These are phyloP conservation scores for Platycheirus rosarum DNA, from an alignment of 2,888 invertebrate species.

Conservation along the genomic window DNA sequence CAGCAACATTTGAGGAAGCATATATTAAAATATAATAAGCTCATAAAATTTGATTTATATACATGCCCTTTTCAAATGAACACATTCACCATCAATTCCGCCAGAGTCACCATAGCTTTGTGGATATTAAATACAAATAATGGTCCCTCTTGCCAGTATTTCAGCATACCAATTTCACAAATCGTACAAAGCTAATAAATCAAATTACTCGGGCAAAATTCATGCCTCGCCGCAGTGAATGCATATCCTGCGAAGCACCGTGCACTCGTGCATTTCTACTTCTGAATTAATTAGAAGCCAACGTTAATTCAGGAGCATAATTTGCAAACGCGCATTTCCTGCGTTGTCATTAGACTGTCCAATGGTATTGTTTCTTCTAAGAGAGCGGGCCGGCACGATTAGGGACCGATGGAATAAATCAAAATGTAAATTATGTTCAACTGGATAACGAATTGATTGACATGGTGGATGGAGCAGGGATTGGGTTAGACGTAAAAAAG, in stretches of 20 bases:
- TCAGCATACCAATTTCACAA: background rate
- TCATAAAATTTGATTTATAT: constrained; percentile 5
- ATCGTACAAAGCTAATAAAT: too few species aligned
- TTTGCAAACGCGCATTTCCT: background rate
- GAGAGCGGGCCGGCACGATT: too few species aligned
- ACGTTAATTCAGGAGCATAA: background rate
- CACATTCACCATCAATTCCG: background rate
- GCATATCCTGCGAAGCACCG: too few species aligned
- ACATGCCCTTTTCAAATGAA: background rate
- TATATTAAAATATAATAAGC: too few species aligned
- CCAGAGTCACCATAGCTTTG: background rate
- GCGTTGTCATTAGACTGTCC: background rate
- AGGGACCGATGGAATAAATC: too few species aligned
- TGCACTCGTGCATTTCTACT: too few species aligned
- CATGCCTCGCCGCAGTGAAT: too few species aligned
- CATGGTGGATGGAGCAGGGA: constrained; percentile 4
- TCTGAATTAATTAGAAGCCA: background rate
- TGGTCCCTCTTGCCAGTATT: background rate
- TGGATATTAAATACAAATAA: background rate
- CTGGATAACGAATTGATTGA: too few species aligned
- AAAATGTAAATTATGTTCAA: constrained; percentile 9
- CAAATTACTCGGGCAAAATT: too few species aligned
- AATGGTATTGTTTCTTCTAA: background rate
- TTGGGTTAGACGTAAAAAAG: too few species aligned
- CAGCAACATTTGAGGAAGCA: too few species aligned